phyloP scores from a whole-genome alignment of 1,140 invertebrate species.

The Trissolcus basalis region DNA sequence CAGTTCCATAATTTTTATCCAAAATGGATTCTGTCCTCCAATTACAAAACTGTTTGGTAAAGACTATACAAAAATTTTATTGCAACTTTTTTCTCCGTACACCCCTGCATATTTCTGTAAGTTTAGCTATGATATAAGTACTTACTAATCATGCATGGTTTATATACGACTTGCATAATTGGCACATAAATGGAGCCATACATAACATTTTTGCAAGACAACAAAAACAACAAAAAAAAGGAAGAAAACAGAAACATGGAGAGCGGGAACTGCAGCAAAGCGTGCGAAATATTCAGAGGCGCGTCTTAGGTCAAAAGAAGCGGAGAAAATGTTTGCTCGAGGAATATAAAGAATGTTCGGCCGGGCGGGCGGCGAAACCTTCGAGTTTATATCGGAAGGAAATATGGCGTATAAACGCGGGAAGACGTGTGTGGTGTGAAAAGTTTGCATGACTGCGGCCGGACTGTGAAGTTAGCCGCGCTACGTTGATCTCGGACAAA shows the following conservation, averaged over 20 bases:
- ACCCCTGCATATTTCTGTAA: no score
- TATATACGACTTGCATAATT: no score
- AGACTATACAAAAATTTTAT: no score
- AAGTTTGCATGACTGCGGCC: slow-evolving; percentile 66
- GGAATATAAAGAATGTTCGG: slow-evolving; percentile 40
- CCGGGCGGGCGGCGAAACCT: slow-evolving; percentile 21
- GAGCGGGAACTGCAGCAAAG: slow-evolving; percentile 21
- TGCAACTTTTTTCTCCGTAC: no score
- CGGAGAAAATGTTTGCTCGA: slow-evolving; percentile 47
- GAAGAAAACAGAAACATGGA: not conserved
- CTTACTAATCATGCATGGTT: no score
- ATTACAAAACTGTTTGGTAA: no score
- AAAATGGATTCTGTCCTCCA: no score
- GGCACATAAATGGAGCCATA: not conserved
- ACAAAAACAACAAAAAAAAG: not conserved
- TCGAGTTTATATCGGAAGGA: slow-evolving; percentile 59
- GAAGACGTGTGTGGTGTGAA: slow-evolving; percentile 67
- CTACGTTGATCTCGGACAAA: slow-evolving; percentile 69
- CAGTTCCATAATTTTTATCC: no score
- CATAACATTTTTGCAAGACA: not conserved
- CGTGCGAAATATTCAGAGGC: slow-evolving; percentile 20
- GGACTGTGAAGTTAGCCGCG: slow-evolving; percentile 66
- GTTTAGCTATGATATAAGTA: no score
- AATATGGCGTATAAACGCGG: slow-evolving; percentile 54
- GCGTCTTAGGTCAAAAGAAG: slow-evolving; percentile 28